Percentiles rank a stretch among this genome's conserved stretches.
Evolutionary conservation across 2,113 vertebrate species (phyloP).

Genomic region (Crypturellus undulatus): DNA sequence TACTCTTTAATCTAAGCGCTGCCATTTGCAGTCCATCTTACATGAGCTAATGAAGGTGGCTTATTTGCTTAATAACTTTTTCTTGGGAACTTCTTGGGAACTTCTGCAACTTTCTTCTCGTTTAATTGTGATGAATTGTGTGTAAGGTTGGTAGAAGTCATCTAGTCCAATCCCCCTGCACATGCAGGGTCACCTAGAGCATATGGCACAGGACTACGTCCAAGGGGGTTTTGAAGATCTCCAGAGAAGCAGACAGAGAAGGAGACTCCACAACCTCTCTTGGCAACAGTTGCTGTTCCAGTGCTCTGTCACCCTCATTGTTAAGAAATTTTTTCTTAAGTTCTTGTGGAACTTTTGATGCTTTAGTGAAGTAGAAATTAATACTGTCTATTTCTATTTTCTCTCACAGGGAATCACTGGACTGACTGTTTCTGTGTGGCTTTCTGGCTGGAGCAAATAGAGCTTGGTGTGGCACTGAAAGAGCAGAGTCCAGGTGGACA

Average conservation of each 20-base stretch:
- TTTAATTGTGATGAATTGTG: not conserved
- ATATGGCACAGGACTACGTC: too few relatives aligned
- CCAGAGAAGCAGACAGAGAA: too few relatives aligned
- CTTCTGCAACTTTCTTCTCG: not conserved
- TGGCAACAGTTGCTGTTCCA: too few relatives aligned
- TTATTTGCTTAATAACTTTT: not conserved
- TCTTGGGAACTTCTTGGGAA: not conserved
- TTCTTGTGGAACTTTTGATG: too few relatives aligned
- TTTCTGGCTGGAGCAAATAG: not conserved
- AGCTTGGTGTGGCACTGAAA: not conserved
- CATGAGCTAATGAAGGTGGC: not conserved
- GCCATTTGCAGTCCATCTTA: not conserved
- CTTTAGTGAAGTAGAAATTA: not conserved
- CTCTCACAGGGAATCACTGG: not conserved
- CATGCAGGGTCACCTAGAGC: too few relatives aligned
- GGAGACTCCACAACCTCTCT: too few relatives aligned
- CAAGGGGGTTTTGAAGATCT: too few relatives aligned
- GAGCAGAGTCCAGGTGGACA: accelerated
- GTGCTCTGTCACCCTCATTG: too few relatives aligned
- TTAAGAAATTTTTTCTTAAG: too few relatives aligned
- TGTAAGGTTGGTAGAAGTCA: too few relatives aligned
- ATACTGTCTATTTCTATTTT: not conserved
- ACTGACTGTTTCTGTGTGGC: not conserved
- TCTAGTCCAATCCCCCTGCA: too few relatives aligned
- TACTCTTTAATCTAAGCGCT: not conserved